phyloP scores from a whole-genome alignment of 2,888 invertebrate genomes.

The Hofmannophila pseudospretella region DNA sequence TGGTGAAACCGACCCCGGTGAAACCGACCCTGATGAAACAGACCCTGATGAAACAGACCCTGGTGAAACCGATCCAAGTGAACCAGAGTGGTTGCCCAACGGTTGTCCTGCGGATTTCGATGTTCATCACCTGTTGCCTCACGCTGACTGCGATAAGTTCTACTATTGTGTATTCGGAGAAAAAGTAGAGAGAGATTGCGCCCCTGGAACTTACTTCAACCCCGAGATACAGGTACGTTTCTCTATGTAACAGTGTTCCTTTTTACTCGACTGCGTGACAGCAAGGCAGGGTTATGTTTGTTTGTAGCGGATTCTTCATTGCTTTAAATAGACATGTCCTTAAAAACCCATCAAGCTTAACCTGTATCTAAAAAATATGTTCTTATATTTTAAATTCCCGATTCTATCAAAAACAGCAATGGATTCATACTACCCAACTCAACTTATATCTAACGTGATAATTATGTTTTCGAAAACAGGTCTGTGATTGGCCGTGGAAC shows the following conservation, averaged over 20 bases:
- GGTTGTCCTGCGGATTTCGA: constrained; percentile 30
- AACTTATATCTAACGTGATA: not conserved
- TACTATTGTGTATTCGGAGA: constrained; percentile 42
- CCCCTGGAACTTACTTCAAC: constrained; percentile 36
- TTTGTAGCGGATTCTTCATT: no score
- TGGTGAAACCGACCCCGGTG: not conserved
- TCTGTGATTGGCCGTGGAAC: constrained; percentile 19
- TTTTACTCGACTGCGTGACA: no score
- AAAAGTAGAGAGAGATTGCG: constrained; percentile 27
- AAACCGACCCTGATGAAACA: not conserved
- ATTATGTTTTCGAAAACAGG: constrained; percentile 15
- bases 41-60: not conserved
- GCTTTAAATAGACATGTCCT: no score
- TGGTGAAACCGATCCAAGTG: not conserved
- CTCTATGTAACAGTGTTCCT: no score
- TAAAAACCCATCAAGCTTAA: no score
- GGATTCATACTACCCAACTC: not conserved
- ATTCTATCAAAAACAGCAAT: no score
- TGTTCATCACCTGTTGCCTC: constrained; percentile 30
- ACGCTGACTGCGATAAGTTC: constrained; percentile 39
- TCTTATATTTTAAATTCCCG: no score
- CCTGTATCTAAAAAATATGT: no score
- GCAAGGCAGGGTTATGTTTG: no score
- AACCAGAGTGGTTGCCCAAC: constrained; percentile 10
- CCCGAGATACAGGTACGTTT: constrained; percentile 33